Conservation (phyloP, 2,113 vertebrate species). For the Gasterosteus nipponicus region DNA sequence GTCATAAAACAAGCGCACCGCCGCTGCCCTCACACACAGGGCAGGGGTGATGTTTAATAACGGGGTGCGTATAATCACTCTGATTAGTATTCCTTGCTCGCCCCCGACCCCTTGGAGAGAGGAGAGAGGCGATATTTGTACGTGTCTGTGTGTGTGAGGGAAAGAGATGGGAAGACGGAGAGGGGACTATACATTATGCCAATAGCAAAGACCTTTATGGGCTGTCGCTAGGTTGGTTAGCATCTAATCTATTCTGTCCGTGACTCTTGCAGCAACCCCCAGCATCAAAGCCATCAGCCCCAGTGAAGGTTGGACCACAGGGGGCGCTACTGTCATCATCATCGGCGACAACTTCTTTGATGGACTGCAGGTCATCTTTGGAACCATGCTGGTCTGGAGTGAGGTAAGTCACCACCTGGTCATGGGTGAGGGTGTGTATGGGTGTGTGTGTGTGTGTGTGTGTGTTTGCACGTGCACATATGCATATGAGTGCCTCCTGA, state of each 20-base stretch:
- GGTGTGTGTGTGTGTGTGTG: not conserved
- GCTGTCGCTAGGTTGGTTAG: conserved; percentile 52
- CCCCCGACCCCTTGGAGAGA: conserved; percentile 89
- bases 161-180: conserved; percentile 25
- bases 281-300: conserved; percentile 99
- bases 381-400: conserved; percentile 99
- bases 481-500: not conserved
- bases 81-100: conserved; percentile 97
- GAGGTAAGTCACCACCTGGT: conserved; percentile 85
- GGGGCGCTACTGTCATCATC: conserved; percentile 97
- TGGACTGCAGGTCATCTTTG: conserved; percentile 98
- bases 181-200: conserved; percentile 72
- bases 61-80: conserved; percentile 93
- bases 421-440: not conserved
- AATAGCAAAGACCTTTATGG: conserved; percentile 52
- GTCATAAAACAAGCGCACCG: conserved; percentile 96
- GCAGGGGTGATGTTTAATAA: conserved; percentile 99
- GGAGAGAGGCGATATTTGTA: conserved; percentile 80
- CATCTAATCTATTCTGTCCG: conserved; percentile 56
- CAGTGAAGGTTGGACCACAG: conserved; percentile 98
- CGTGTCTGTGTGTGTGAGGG: conserved; percentile 73
- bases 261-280: conserved; percentile 82
- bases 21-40: conserved; percentile 91
- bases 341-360: conserved; percentile 99
- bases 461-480: not conserved